Conservation (phyloP, 2,888 invertebrate genomes). For the Trissonchulus latispiculum region DNA sequence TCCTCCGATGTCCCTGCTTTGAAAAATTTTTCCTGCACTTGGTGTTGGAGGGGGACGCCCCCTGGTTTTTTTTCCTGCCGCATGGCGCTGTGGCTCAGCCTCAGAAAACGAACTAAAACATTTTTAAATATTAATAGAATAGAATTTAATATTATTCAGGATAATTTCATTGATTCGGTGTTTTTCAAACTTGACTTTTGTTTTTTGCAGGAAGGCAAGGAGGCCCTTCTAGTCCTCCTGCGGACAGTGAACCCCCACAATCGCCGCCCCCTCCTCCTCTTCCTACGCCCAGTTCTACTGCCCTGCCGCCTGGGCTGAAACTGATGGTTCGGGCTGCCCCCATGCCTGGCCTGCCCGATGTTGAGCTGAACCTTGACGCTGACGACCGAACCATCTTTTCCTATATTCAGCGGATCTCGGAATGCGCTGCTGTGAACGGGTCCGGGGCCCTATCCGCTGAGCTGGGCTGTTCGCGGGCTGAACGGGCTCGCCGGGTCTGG, state of each 20-base stretch:
- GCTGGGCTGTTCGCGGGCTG: constrained; percentile 46
- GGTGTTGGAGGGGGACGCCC: too few species aligned
- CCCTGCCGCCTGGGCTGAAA: constrained; percentile 55
- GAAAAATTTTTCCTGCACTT: too few species aligned
- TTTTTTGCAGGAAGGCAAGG: not conserved
- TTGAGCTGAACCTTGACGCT: constrained; percentile 47
- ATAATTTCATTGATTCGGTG: too few species aligned
- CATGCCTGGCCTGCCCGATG: constrained; percentile 55
- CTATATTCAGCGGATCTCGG: constrained; percentile 75
- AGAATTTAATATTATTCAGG: too few species aligned
- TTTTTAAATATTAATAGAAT: too few species aligned
- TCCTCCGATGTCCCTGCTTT: too few species aligned
- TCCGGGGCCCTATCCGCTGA: constrained; percentile 25
- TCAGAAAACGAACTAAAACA: too few species aligned
- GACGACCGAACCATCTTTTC: constrained; percentile 86
- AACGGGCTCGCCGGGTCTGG: constrained; percentile 77
- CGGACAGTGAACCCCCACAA: not conserved
- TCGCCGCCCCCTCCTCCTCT: not conserved
- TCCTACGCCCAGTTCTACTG: not conserved
- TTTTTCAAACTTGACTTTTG: too few species aligned
- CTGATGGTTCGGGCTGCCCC: constrained; percentile 64
- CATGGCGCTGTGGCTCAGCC: too few species aligned
- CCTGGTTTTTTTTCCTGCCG: too few species aligned
- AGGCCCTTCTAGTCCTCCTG: not conserved
- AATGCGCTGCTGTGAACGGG: constrained; percentile 49